Evolutionary conservation across 2,113 vertebrate genomes (phyloP).

Genomic region (Melospiza melodia): DNA sequence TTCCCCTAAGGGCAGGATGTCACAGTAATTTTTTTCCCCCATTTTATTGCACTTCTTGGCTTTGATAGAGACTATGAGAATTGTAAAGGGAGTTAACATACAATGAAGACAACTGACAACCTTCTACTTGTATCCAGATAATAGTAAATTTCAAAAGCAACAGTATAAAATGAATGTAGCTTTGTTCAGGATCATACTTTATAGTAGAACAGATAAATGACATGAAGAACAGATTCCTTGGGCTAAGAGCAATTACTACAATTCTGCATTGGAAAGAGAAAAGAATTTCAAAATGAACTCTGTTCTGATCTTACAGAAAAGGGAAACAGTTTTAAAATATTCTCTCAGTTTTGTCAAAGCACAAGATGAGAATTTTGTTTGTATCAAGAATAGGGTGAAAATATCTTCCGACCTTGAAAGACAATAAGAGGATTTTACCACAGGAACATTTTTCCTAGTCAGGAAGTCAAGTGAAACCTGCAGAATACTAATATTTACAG

Average conservation of each 20-base stretch:
- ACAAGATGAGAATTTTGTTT: background rate
- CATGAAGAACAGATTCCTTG: background rate
- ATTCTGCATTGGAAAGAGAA: background rate
- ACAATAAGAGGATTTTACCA: background rate
- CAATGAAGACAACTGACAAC: background rate
- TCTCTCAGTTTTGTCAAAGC: background rate
- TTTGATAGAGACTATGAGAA: background rate
- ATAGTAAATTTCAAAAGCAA: background rate
- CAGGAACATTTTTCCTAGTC: background rate
- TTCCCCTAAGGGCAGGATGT: background rate
- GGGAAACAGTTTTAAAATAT: background rate
- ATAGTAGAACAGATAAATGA: background rate
- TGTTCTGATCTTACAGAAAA: background rate
- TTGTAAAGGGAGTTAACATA: background rate
- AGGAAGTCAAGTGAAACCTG: background rate
- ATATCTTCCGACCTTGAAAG: background rate
- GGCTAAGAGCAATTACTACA: background rate
- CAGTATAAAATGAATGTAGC: background rate
- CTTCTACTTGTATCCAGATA: background rate
- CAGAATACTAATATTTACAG: background rate
- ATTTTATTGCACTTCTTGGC: background rate
- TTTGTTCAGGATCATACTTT: background rate
- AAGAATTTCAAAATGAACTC: background rate
- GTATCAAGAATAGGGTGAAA: background rate
- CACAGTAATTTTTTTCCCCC: rapidly evolving